These are phyloP conservation scores for Scelioninae gen. 1 DNA, from an alignment of 2,888 invertebrate genomes.

Conservation along the genomic window DNA sequence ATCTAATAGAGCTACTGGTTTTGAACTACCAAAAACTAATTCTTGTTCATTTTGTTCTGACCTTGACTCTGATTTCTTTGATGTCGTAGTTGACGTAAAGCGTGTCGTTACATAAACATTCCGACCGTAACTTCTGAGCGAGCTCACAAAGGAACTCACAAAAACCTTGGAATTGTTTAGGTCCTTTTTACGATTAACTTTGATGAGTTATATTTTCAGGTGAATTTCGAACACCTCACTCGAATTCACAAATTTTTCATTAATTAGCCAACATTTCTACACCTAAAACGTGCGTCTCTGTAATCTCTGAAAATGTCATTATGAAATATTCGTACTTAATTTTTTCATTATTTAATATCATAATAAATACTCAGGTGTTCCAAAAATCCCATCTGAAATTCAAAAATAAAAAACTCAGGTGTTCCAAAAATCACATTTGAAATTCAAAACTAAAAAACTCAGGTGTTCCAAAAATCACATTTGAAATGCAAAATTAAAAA, in stretches of 20 bases:
- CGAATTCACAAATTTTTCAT: not conserved
- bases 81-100: slow-evolving; percentile 54
- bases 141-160: slow-evolving; percentile 47
- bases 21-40: slow-evolving; percentile 41
- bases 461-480: too few relatives aligned
- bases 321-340: too few relatives aligned
- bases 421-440: too few relatives aligned
- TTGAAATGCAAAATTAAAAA: too few relatives aligned
- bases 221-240: not conserved
- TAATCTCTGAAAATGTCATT: too few relatives aligned
- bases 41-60: slow-evolving; percentile 30
- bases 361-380: too few relatives aligned
- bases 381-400: too few relatives aligned
- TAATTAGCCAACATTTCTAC: not conserved
- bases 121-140: slow-evolving; percentile 34
- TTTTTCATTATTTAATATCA: too few relatives aligned
- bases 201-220: slow-evolving; percentile 13
- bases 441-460: too few relatives aligned
- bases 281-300: too few relatives aligned
- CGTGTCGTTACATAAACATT: slow-evolving; percentile 58
- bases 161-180: slow-evolving; percentile 37
- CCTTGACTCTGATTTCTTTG: slow-evolving; percentile 62
- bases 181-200: slow-evolving; percentile 31
- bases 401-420: too few relatives aligned
- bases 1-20: slow-evolving; percentile 56